Base-by-base conservation (phyloP, 2,113 vertebrate genomes). In the Nycticorax nycticorax region DNA sequence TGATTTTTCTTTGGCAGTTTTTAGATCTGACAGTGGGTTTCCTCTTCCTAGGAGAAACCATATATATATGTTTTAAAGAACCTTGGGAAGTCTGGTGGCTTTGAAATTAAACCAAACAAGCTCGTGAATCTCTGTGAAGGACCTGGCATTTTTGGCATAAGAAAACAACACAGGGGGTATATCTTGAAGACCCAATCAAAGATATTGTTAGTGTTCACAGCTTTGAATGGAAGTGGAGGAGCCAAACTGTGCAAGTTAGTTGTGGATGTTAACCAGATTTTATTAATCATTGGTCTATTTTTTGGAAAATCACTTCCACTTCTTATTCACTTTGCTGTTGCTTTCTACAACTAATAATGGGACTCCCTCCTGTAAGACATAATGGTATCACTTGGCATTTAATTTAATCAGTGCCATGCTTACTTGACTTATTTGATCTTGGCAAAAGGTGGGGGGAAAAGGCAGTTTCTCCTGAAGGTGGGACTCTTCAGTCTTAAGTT, bases 401-500 rank as follows among this genome's bases (percentile, higher is more conserved):
- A 71, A 59, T 94, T 95, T 72, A 81, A 52, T 73, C 22, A 39
- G 20, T 72, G 28, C 17, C 19, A 10, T 41, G 10, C 22, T 87
- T 83, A 48, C 21, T 76, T 91, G 39, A 21, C 41, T 55, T 85
- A 89, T 52, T 14, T 75, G 85, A 80, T 32, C 47, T 43, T 48
- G 87, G n/a, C 41, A 75, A 77, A 86, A 93, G 11, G 39, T 32
- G 28, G 12, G 33, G 19, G 4, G 6, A 37, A 93, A 74, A 64
- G 68, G 28, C 69, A 57, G 27, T 28, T 94, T 56, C 52, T 91
- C 16, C 35, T 87, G 23, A 76, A 66, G 72, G 66, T 50, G 53
- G 45, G 69, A 80, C 93, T 88, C 57, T 89, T 87, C 89, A 91
- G 69, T 53, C 92, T 64, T 64, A 93, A 90, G 47, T 96, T 90